phyloP scores from a whole-genome alignment of 2,888 invertebrate genomes.

The Pediacus dermestoides region DNA sequence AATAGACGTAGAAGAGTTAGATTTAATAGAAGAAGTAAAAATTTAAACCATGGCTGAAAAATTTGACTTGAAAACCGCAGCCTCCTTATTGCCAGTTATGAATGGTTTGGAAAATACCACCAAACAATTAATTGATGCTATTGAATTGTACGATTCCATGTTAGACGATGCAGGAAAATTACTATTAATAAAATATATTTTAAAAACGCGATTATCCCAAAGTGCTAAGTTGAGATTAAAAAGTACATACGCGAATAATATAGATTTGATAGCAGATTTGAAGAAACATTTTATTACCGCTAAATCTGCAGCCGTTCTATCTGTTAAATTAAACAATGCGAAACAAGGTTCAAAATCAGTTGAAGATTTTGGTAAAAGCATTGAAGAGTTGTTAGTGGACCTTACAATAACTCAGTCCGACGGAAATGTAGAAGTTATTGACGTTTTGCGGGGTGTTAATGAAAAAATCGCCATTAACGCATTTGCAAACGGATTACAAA shows the following conservation, averaged over 20 bases:
- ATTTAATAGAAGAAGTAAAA: no score
- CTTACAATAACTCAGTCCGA: no score
- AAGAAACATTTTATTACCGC: conserved; percentile 19
- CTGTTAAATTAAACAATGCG: conserved; percentile 14
- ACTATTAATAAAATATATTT: conserved; percentile 21
- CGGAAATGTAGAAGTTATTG: no score
- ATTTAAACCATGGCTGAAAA: conserved; percentile 23
- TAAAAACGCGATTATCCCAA: conserved; percentile 20
- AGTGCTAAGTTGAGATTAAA: conserved; percentile 17
- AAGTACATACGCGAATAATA: conserved; percentile 9
- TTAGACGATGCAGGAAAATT: conserved; percentile 22
- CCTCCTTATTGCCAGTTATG: conserved; percentile 20
- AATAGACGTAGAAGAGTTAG: not conserved
- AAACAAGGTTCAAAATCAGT: no score
- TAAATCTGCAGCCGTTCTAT: conserved; percentile 18
- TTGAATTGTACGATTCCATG: conserved; percentile 22
- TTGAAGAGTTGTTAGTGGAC: no score
- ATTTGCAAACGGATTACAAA: no score
- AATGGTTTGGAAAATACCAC: conserved; percentile 20
- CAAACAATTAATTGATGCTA: conserved; percentile 27
- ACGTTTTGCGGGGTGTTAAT: no score
- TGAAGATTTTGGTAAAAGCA: no score
- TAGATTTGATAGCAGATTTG: conserved; percentile 19
- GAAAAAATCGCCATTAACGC: no score
- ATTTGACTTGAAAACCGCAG: conserved; percentile 25